These are phyloP conservation scores for Amblyjoppa fuscipennis DNA, from an alignment of 2,888 invertebrate species.

Conservation along the genomic window DNA sequence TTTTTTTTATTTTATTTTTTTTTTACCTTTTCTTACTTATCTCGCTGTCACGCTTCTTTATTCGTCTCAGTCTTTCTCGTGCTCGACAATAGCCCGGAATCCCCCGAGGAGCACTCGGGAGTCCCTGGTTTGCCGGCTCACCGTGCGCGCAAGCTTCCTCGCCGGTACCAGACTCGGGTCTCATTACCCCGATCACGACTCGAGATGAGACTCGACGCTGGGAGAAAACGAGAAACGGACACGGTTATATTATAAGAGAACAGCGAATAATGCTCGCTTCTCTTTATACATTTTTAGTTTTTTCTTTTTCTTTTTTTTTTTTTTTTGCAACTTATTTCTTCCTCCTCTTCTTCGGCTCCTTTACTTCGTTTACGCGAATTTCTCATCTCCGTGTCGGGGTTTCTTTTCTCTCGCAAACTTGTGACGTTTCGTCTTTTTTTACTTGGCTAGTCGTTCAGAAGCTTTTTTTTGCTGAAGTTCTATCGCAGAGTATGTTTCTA, in stretches of 20 bases:
- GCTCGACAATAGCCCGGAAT: constrained; percentile 46
- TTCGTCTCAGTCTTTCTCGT: constrained; percentile 53
- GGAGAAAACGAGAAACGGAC: constrained; percentile 81
- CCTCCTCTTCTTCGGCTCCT: constrained; percentile 15
- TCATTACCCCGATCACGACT: constrained; percentile 85
- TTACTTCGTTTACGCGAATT: constrained; percentile 41
- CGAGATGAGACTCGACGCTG: constrained; percentile 79
- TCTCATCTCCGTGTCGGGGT: neutral
- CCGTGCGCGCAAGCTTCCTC: constrained; percentile 60
- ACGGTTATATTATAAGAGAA: constrained; percentile 84
- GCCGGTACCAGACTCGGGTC: constrained; percentile 76
- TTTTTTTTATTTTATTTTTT: constrained; percentile 10
- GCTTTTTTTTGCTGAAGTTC: too few species aligned
- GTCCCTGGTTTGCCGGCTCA: constrained; percentile 61
- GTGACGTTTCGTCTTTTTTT: too few species aligned
- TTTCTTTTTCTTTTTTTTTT: constrained; percentile 73
- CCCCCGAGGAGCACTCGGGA: constrained; percentile 28
- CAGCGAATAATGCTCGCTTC: constrained; percentile 75
- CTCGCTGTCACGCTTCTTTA: constrained; percentile 28
- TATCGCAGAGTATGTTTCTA: too few species aligned
- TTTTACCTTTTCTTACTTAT: constrained; percentile 29
- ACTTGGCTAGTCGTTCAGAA: too few species aligned
- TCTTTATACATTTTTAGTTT: constrained; percentile 72
- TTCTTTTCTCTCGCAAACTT: neutral
- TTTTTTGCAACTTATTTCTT: constrained; percentile 26